A percentile compares a stretch with the other conserved stretches of the same genome.
Conservation (phyloP, 2,888 invertebrate genomes). For the Scrobipalpa costella region DNA sequence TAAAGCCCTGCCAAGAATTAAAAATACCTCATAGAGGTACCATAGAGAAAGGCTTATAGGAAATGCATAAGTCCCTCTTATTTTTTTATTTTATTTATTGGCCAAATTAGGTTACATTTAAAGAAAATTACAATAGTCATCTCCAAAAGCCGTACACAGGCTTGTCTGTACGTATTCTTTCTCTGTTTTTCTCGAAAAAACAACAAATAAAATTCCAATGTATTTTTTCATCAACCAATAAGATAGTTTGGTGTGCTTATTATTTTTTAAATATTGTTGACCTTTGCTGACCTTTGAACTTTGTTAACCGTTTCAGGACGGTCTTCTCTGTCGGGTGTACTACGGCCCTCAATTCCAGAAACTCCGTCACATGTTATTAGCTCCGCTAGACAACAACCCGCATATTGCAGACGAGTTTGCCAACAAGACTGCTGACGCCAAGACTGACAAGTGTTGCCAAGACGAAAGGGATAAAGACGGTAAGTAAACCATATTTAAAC, state of each 20-base stretch:
- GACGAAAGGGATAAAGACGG: constrained; percentile 47
- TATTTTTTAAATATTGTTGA: background rate
- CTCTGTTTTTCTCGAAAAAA: too few species aligned
- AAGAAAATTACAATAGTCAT: too few species aligned
- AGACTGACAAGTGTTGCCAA: constrained; percentile 45
- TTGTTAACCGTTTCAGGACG: constrained; percentile 70
- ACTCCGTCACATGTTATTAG: constrained; percentile 82
- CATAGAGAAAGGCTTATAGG: too few species aligned
- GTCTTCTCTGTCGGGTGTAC: constrained; percentile 94
- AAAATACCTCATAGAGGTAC: too few species aligned
- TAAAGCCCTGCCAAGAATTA: too few species aligned
- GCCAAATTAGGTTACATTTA: too few species aligned
- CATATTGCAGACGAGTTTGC: constrained; percentile 38
- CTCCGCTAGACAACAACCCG: constrained; percentile 47
- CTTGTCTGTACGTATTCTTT: too few species aligned
- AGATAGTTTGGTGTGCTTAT: background rate
- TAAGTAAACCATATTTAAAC: constrained; percentile 29
- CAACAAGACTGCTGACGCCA: constrained; percentile 26
- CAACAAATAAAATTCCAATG: too few species aligned
- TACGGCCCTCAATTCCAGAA: constrained; percentile 95
- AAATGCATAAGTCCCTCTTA: too few species aligned
- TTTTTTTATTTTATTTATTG: too few species aligned
- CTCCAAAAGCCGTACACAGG: too few species aligned
- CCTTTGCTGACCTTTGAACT: background rate
- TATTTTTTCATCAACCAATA: too few species aligned